phyloP scores from a whole-genome alignment of 2,113 vertebrate species.

The Paralichthys olivaceus region DNA sequence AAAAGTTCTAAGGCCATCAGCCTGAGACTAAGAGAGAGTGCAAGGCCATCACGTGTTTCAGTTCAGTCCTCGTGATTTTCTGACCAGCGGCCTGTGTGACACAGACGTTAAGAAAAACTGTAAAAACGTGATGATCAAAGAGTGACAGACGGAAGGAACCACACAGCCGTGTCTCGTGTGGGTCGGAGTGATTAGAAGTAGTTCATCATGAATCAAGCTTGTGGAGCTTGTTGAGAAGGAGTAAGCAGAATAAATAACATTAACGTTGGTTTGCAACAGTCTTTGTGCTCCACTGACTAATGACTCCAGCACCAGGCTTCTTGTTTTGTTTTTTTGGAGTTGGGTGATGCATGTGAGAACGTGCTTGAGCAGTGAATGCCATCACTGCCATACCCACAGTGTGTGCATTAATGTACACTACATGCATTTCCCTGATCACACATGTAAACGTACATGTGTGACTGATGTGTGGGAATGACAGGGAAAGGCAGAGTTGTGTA shows the following conservation, averaged over 20 bases:
- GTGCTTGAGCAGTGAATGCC: constrained; percentile 3
- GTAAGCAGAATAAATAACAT: constrained; percentile 77
- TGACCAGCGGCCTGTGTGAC: constrained; percentile 49
- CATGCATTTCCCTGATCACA: constrained; percentile 34
- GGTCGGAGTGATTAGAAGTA: constrained; percentile 63
- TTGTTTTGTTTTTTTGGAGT: neutral
- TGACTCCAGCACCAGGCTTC: constrained; percentile 40
- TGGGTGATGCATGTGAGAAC: constrained; percentile 7
- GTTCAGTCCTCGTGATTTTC: constrained; percentile 67
- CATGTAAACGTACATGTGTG: constrained; percentile 15
- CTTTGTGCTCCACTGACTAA: constrained; percentile 49
- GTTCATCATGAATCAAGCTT: constrained; percentile 48
- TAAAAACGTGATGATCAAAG: constrained; percentile 63
- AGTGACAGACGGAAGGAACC: constrained; percentile 34
- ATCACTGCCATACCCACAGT: constrained; percentile 12
- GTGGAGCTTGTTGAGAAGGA: constrained; percentile 44
- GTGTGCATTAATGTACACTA: constrained; percentile 21
- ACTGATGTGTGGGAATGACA: neutral
- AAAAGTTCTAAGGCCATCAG: constrained; percentile 84
- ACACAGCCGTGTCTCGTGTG: constrained; percentile 35
- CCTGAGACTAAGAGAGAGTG: constrained; percentile 78
- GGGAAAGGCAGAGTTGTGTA: constrained; percentile 33
- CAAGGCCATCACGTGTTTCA: constrained; percentile 61
- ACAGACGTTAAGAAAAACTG: constrained; percentile 59
- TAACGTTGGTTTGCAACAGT: constrained; percentile 42